A percentile compares a stretch with the other conserved stretches of the same genome.
These are phyloP conservation scores for Buteo buteo DNA, from an alignment of 2,113 vertebrate species.

Conservation along the genomic window DNA sequence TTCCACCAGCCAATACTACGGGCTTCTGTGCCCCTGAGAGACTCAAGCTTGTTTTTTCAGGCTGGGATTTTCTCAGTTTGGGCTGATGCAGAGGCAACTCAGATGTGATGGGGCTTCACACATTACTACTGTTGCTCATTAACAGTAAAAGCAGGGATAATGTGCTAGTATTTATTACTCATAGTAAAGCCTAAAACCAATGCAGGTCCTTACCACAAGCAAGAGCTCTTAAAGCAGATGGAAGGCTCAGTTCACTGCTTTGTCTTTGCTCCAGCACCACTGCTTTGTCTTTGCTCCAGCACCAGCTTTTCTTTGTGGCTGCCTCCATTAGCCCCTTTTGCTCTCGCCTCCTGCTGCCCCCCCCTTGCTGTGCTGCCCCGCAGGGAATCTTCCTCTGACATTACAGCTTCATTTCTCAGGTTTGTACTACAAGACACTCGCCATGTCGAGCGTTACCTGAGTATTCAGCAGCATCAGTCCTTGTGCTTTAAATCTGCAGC, in stretches of 20 bases:
- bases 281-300: neutral
- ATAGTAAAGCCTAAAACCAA: neutral
- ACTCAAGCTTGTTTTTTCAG: neutral
- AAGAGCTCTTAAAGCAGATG: neutral
- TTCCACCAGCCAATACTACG: accelerated
- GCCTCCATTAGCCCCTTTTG: neutral
- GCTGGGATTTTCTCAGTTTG: neutral
- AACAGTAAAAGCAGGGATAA: neutral
- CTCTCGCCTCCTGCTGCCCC: neutral
- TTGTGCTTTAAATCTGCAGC: neutral
- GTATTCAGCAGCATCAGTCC: neutral
- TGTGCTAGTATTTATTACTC: neutral
- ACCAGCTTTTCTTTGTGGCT: neutral
- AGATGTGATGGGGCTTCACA: accelerated
- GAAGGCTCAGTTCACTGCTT: neutral
- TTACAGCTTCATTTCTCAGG: neutral
- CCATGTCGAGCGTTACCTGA: accelerated
- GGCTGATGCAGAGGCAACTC: neutral
- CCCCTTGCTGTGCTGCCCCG: neutral
- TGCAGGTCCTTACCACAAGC: neutral
- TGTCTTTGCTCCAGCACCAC: neutral
- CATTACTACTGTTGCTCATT: accelerated
- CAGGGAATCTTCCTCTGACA: neutral
- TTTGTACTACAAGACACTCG: accelerated
- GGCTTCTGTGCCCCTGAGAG: accelerated